Evolutionary conservation across 2,888 invertebrate species (phyloP).

Genomic region (Agapetus fuscipes): DNA sequence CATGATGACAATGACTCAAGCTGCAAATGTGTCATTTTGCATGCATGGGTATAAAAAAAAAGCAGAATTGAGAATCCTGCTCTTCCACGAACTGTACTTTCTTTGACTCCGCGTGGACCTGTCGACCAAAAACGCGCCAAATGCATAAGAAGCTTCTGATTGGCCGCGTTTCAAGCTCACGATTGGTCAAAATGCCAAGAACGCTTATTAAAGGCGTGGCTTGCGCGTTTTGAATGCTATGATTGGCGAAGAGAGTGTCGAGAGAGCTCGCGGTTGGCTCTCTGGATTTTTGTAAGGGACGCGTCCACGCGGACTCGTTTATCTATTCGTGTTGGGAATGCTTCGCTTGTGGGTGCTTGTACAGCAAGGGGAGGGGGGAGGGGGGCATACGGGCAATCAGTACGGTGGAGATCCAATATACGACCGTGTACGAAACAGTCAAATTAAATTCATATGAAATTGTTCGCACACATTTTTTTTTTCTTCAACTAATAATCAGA

Average conservation of each 20-base stretch:
- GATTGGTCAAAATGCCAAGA: constrained; percentile 35
- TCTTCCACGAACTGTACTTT: constrained; percentile 19
- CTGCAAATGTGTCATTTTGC: no score
- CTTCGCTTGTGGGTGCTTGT: constrained; percentile 35
- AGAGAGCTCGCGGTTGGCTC: constrained; percentile 31
- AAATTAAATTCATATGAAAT: no score
- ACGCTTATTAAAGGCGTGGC: constrained; percentile 50
- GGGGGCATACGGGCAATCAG: constrained; percentile 50
- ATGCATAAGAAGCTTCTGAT: neutral
- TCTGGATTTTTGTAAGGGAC: constrained; percentile 46
- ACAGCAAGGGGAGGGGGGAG: constrained; percentile 34
- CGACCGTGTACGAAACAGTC: no score
- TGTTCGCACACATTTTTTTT: no score
- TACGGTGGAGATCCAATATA: no score
- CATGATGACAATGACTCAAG: no score
- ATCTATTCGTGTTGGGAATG: constrained; percentile 37
- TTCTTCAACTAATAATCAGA: no score
- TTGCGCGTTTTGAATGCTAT: constrained; percentile 34
- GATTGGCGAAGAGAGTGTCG: constrained; percentile 30
- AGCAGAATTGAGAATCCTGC: neutral
- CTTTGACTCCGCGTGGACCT: neutral
- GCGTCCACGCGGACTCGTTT: constrained; percentile 50
- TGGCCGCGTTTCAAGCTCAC: constrained; percentile 18
- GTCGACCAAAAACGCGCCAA: neutral
- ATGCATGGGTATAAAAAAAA: neutral